phyloP scores from a whole-genome alignment of 37 sponge, comb jelly and placozoan genomes.

The Cladorhizidae sp. region DNA sequence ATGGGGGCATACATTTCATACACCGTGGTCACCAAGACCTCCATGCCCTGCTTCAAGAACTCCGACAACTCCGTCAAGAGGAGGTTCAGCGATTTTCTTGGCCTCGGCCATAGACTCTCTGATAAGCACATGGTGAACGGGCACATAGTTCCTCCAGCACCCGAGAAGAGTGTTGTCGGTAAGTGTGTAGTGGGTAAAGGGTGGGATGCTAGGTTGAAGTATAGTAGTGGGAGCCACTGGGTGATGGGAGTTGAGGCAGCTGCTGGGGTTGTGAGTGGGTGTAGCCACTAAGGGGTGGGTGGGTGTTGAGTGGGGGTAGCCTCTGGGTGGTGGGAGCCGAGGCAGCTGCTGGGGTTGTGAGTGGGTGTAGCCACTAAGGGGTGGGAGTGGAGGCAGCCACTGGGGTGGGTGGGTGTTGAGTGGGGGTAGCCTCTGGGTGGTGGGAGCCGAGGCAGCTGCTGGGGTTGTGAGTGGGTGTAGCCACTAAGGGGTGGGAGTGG shows the following conservation, averaged over 20 bases:
- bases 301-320: too few relatives aligned
- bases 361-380: too few relatives aligned
- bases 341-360: too few relatives aligned
- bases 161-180: slow-evolving; percentile 96
- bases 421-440: too few relatives aligned
- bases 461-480: too few relatives aligned
- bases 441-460: too few relatives aligned
- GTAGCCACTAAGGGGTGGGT: background rate
- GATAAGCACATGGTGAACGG: slow-evolving; percentile 76
- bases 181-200: background rate
- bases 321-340: too few relatives aligned
- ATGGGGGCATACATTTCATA: slow-evolving; percentile 92
- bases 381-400: too few relatives aligned
- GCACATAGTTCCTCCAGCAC: slow-evolving; percentile 91
- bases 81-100: slow-evolving; percentile 97
- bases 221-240: background rate
- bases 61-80: slow-evolving; percentile 81
- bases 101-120: slow-evolving; percentile 70
- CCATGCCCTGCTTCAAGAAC: slow-evolving; percentile 79
- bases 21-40: slow-evolving; percentile 81
- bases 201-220: background rate
- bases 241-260: background rate
- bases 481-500: too few relatives aligned
- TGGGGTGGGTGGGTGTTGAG: too few relatives aligned
- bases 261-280: background rate